Percentiles rank a stretch among this genome's conserved stretches.
Evolutionary conservation across 1,140 invertebrate genomes (phyloP).

Genomic region (Nomia melanderi): DNA sequence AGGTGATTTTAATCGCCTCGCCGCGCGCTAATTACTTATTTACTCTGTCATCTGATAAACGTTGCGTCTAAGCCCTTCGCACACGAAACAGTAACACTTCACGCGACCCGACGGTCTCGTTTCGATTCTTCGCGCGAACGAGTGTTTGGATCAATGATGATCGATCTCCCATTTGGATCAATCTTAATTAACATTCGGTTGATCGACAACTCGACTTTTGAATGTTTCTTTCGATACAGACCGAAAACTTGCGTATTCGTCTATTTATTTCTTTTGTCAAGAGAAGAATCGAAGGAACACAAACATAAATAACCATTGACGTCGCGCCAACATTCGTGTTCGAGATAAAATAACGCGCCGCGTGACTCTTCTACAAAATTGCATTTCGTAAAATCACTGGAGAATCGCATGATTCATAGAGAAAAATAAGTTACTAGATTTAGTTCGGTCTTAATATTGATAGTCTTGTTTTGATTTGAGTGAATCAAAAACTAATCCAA

Average conservation of each 20-base stretch:
- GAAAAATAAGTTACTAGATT: too few species aligned
- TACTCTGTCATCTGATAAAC: slow-evolving; percentile 3
- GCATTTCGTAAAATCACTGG: not conserved
- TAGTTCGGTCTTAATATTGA: too few species aligned
- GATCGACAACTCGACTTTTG: too few species aligned
- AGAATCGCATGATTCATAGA: too few species aligned
- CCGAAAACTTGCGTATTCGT: too few species aligned
- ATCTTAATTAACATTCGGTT: too few species aligned
- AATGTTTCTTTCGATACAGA: too few species aligned
- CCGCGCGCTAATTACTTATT: not conserved
- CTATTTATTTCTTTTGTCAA: too few species aligned
- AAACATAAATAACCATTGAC: not conserved
- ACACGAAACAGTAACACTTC: not conserved
- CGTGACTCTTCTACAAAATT: not conserved
- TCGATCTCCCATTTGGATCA: not conserved
- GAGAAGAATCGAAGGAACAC: too few species aligned
- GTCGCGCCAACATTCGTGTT: not conserved
- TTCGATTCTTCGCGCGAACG: not conserved
- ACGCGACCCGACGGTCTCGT: too few species aligned
- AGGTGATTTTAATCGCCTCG: not conserved
- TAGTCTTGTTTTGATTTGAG: too few species aligned
- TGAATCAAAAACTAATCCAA: too few species aligned
- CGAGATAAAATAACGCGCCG: not conserved
- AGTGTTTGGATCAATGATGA: not conserved
- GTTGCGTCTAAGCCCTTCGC: not conserved